These are phyloP conservation scores for Xiphophorus hellerii DNA, from an alignment of 2,113 vertebrate genomes.

Conservation along the genomic window DNA sequence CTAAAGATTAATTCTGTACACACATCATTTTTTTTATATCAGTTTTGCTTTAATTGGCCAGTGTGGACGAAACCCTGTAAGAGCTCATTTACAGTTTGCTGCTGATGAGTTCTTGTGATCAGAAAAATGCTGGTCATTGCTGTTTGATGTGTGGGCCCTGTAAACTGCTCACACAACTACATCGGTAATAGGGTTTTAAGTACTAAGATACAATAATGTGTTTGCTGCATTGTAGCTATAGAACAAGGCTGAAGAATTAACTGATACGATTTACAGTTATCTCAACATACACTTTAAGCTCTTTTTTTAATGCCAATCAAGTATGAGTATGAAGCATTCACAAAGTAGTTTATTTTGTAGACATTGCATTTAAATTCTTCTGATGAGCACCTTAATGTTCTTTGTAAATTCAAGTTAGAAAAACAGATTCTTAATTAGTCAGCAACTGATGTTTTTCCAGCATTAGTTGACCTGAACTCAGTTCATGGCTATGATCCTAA, in stretches of 20 bases:
- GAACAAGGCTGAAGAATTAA: not conserved
- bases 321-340: no score
- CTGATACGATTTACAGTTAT: not conserved
- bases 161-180: not conserved
- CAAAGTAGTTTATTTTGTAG: no score
- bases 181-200: not conserved
- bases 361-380: no score
- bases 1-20: slow-evolving; percentile 3
- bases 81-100: not conserved
- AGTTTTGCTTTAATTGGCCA: slow-evolving; percentile 3
- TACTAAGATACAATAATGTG: not conserved
- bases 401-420: no score
- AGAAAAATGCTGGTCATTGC: not conserved
- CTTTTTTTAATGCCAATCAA: not conserved
- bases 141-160: not conserved
- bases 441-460: no score
- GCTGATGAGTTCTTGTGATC: not conserved
- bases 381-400: no score
- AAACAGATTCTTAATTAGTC: no score
- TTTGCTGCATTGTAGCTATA: not conserved
- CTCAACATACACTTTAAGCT: not conserved
- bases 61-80: not conserved
- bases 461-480: no score
- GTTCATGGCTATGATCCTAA: no score
- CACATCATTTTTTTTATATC: not conserved